phyloP scores from a whole-genome alignment of 2,797 vertebrate genomes.

The Astyanax mexicanus region DNA sequence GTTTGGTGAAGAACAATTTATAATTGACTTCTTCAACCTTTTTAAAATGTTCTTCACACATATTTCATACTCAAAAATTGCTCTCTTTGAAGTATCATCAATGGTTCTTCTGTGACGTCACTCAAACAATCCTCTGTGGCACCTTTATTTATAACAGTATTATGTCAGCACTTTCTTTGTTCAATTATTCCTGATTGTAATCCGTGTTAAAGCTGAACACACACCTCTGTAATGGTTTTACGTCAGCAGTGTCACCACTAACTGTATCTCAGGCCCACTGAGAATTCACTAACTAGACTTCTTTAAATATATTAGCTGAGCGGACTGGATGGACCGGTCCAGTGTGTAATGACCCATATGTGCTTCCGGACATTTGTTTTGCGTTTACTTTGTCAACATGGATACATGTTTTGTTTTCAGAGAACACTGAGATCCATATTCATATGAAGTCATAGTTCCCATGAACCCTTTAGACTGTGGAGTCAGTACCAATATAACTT shows the following conservation, averaged over 20 bases:
- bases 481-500: no score
- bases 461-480: slow-evolving; percentile 3
- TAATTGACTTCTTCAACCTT: no score
- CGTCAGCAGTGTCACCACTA: not conserved
- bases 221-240: not conserved
- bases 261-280: slow-evolving; percentile 18
- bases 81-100: no score
- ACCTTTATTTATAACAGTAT: no score
- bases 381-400: slow-evolving; percentile 54
- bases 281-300: slow-evolving; percentile 9
- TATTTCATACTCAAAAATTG: no score
- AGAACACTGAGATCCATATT: not conserved
- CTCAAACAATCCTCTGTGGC: no score
- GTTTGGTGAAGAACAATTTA: no score
- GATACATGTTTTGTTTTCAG: slow-evolving; percentile 28
- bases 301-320: slow-evolving; percentile 59
- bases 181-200: not conserved
- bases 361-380: not conserved
- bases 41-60: no score
- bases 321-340: slow-evolving; percentile 61
- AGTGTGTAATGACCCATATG: slow-evolving; percentile 35
- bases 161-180: no score
- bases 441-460: slow-evolving; percentile 26
- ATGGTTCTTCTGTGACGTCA: no score
- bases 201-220: not conserved